These are phyloP conservation scores for Saturnia japonica DNA, from an alignment of 2,888 invertebrate genomes.

Conservation along the genomic window DNA sequence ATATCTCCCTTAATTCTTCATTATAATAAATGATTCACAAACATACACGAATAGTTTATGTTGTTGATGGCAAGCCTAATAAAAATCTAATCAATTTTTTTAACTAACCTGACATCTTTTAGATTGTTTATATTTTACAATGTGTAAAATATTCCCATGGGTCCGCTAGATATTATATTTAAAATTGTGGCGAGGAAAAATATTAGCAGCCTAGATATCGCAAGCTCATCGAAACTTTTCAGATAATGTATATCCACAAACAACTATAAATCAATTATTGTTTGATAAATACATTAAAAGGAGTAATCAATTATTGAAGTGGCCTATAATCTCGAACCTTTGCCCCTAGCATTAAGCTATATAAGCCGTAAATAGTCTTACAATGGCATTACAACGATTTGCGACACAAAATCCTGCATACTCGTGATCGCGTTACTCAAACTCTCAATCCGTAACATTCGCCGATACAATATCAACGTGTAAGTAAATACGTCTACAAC, in stretches of 20 bases:
- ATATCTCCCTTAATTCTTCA: no score
- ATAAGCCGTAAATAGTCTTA: not conserved
- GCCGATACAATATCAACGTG: conserved; percentile 48
- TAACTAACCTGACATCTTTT: no score
- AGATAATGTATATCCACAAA: not conserved
- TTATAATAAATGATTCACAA: no score
- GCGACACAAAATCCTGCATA: conserved; percentile 29
- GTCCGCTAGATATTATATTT: no score
- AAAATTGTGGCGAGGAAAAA: no score
- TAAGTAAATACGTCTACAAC: conserved; percentile 58
- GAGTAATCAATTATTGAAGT: not conserved
- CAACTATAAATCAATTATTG: not conserved
- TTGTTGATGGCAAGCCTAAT: no score
- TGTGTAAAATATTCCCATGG: no score
- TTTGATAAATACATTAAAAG: not conserved
- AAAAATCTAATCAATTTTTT: no score
- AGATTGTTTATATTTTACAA: no score
- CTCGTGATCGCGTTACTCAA: conserved; percentile 39
- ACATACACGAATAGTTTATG: no score
- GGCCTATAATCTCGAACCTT: not conserved
- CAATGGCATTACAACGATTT: conserved; percentile 1
- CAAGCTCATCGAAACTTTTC: not conserved
- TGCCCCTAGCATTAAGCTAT: not conserved
- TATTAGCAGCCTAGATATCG: no score
- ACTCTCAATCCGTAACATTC: conserved; percentile 41